These are phyloP conservation scores for Ctenopoma multispine DNA, from an alignment of 2,797 vertebrate species.

Conservation along the genomic window DNA sequence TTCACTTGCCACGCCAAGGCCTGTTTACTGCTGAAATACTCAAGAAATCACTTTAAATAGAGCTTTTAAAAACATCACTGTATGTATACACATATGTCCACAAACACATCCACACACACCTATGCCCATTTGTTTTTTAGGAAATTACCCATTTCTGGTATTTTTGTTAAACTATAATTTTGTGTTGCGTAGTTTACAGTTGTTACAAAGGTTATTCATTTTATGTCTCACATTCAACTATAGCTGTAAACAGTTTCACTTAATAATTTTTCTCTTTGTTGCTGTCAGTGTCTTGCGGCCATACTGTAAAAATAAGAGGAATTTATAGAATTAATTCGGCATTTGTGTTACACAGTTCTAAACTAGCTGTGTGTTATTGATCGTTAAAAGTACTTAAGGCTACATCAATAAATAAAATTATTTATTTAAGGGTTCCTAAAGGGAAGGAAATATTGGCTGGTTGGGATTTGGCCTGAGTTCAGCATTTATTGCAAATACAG, in stretches of 20 bases:
- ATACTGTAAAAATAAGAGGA: constrained; percentile 10
- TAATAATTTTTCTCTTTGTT: neutral
- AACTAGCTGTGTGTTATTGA: constrained; percentile 37
- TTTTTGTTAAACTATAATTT: constrained; percentile 28
- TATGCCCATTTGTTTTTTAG: neutral
- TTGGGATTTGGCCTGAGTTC: constrained; percentile 33
- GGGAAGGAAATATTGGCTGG: constrained; percentile 19
- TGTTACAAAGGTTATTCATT: constrained; percentile 3
- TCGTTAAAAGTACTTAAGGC: constrained; percentile 34
- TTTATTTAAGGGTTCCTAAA: constrained; percentile 40
- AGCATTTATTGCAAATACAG: constrained; percentile 39
- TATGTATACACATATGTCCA: no score
- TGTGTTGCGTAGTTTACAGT: constrained; percentile 37
- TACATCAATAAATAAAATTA: constrained; percentile 18
- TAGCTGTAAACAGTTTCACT: constrained; percentile 1
- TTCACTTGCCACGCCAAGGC: no score
- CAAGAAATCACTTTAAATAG: no score
- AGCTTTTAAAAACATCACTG: neutral
- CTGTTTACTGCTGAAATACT: no score
- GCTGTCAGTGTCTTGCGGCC: neutral
- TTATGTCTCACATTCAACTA: neutral
- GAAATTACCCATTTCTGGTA: neutral
- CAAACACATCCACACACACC: neutral
- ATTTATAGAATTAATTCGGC: constrained; percentile 22
- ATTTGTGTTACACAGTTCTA: constrained; percentile 32